Conservation (phyloP, 2,888 invertebrate species). For the Protophormia terraenovae region DNA sequence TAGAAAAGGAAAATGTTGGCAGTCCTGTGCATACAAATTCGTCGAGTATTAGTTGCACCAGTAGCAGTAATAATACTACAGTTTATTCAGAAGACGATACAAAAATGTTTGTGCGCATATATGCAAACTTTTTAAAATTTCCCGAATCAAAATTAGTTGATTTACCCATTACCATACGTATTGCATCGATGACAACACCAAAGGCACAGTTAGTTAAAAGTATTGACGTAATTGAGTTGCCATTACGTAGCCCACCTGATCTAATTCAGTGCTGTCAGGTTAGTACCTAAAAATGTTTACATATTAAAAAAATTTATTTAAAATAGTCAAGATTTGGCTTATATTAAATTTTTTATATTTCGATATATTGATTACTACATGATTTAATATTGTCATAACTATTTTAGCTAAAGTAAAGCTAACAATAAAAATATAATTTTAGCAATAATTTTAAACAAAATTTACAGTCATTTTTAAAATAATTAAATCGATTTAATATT, state of each 20-base stretch:
- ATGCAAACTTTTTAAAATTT: constrained; percentile 86
- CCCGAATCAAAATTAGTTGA: constrained; percentile 81
- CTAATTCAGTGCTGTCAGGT: constrained; percentile 85
- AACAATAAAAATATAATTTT: too few relatives aligned
- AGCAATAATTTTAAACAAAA: too few relatives aligned
- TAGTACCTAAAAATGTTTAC: constrained; percentile 42
- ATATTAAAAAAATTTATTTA: too few relatives aligned
- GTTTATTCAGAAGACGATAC: constrained; percentile 80
- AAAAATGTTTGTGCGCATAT: constrained; percentile 84
- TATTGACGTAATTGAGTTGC: constrained; percentile 89
- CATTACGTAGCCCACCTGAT: constrained; percentile 84
- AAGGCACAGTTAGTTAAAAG: constrained; percentile 85
- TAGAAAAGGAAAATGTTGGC: constrained; percentile 79
- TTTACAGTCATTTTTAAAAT: too few relatives aligned
- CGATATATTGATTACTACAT: too few relatives aligned
- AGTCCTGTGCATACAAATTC: constrained; percentile 77
- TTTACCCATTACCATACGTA: constrained; percentile 83
- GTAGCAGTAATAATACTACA: constrained; percentile 76
- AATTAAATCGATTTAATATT: too few relatives aligned
- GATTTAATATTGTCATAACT: too few relatives aligned
- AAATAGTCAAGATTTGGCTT: too few relatives aligned
- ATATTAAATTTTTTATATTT: neutral
- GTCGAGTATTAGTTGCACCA: constrained; percentile 78
- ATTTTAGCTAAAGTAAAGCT: too few relatives aligned
- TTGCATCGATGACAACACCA: constrained; percentile 89